Percentiles rank a stretch among this genome's conserved stretches.
These are phyloP conservation scores for Drosophila flavopinicola DNA, from an alignment of 2,888 invertebrate species.

Conservation along the genomic window DNA sequence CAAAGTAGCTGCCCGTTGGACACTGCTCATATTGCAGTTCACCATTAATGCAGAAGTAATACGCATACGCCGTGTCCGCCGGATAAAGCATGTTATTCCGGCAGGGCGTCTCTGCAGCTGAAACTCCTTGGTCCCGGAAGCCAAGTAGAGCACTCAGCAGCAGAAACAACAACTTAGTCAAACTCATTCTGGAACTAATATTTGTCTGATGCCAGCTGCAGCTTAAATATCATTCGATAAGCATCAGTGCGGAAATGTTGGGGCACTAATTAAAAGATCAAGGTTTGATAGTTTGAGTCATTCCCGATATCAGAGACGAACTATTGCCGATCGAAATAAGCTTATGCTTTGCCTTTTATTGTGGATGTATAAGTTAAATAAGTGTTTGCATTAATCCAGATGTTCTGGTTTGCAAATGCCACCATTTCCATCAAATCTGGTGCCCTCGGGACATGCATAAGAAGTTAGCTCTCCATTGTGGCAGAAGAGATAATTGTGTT, in stretches of 20 bases:
- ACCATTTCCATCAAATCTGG: not conserved
- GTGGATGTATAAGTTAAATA: not conserved
- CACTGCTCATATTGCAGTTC: conserved; percentile 18
- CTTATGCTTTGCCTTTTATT: conserved; percentile 1
- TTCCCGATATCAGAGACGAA: not conserved
- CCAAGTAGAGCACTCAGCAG: conserved; percentile 1
- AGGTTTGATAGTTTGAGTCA: not conserved
- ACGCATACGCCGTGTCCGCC: not conserved
- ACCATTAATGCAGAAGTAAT: conserved; percentile 36
- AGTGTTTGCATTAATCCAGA: not conserved
- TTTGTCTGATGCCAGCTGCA: not conserved
- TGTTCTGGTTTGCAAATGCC: not conserved
- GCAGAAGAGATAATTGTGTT: conserved; percentile 25
- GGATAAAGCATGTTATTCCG: conserved; percentile 32
- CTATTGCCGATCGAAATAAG: not conserved
- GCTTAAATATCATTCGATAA: conserved; percentile 17
- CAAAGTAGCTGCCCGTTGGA: conserved; percentile 52
- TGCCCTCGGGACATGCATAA: conserved; percentile 10
- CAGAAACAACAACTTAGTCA: not conserved
- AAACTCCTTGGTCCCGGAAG: no score
- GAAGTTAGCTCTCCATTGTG: conserved; percentile 19
- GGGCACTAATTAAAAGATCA: conserved; percentile 12
- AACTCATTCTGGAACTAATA: conserved; percentile 6
- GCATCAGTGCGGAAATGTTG: not conserved
- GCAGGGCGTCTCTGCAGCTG: conserved; percentile 6